Evolutionary conservation across 2,888 invertebrate genomes (phyloP), one percentile per base, ranked within the genome.

Genomic region (Aphidius colemani): DNA sequence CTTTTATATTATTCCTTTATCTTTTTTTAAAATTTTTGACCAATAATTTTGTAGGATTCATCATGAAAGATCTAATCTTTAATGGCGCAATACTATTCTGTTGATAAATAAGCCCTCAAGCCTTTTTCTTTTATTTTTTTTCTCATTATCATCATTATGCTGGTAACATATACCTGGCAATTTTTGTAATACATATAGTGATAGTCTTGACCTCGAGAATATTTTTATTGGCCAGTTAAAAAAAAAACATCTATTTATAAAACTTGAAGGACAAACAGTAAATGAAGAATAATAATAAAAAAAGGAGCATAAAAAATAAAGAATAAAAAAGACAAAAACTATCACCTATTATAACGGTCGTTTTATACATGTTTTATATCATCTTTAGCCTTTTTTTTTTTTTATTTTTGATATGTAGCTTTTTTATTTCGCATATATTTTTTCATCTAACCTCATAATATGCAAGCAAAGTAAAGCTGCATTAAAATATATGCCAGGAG

Each of bases 381-480:
- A 30, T 30, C 30, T 30, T 30, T 30, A 30, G 30, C 13, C 13
- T 18, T 18, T 18, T 18, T 18, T 18, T 3, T 48, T 48, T 6
- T 48, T 48, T 48, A 11, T 48, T 13, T 48, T n/a, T 7, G n/a
- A 7, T 48, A 48, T 13, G 11, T 48, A 13, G 1, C 7, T 44
- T 44, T 43, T 30, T 45, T 13, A 59, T 64, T 49, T 55, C 57
- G 51, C 58, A 53, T 64, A 45, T 61, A 18, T 18, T 64, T 61
- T 61, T 64, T 64, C 51, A 61, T 18, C 39, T 61, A 18, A 57
- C 60, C 64, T 64, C 64, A 61, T 61, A 57, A 43, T 44, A 53
- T 53, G 56, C 51, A 30, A 43, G 30, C 7, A 43, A 11, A n/a
- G 50, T 75, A 58, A 30, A 30, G 66, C 48, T 57, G 66, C 61